Evolutionary conservation across 2,113 vertebrate genomes (phyloP).

Genomic region (Hypocryptadius cinnamomeus): DNA sequence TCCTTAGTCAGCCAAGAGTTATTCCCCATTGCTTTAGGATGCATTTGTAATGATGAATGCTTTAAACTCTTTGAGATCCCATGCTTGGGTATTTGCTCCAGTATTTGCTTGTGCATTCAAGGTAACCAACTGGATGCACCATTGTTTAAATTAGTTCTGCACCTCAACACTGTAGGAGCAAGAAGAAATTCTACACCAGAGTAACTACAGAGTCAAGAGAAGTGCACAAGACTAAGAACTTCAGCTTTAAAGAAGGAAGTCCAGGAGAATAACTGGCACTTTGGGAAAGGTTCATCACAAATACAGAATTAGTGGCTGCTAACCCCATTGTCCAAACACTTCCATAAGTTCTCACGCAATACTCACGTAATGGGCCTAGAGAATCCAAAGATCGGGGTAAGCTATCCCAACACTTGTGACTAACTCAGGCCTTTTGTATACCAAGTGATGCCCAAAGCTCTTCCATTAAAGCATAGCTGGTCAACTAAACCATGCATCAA

Average conservation of each 20-base stretch:
- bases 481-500: neutral
- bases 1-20: neutral
- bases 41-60: neutral
- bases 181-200: neutral
- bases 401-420: neutral
- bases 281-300: neutral
- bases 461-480: neutral
- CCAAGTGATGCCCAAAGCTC: neutral
- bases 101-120: neutral
- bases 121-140: neutral
- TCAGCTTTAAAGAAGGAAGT: neutral
- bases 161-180: neutral
- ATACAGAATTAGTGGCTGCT: neutral
- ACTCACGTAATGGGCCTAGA: neutral
- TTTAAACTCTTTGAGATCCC: neutral
- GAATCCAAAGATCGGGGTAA: neutral
- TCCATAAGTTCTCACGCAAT: accelerated
- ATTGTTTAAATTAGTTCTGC: neutral
- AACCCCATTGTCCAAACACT: neutral
- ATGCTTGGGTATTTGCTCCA: neutral
- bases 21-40: neutral
- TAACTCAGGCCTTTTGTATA: neutral
- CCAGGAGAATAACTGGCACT: neutral
- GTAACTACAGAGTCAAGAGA: neutral
- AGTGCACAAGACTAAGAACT: neutral